A percentile compares a stretch with the other conserved stretches of the same genome.
These are phyloP conservation scores for Anthopleura xanthogrammica DNA, from an alignment of 92 coral and sea anemone genomes.

Conservation along the genomic window DNA sequence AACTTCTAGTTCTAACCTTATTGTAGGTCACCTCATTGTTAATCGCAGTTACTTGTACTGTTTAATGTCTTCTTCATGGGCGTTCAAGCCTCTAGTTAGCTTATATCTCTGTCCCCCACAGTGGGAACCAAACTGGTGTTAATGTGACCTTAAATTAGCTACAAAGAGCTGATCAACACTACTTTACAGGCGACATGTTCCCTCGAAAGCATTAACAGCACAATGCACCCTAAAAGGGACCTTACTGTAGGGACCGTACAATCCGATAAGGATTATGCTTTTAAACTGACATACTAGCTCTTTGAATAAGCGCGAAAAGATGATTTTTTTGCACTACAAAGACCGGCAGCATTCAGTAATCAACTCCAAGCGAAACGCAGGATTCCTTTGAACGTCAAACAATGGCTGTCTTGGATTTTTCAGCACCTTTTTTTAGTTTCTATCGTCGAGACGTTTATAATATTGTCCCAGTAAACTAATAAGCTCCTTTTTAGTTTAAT, in stretches of 20 bases:
- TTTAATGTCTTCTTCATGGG: slow-evolving; percentile 21
- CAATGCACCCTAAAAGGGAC: neutral
- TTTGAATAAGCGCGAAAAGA: neutral
- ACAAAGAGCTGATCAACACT: slow-evolving; percentile 21
- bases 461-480: neutral
- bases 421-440: neutral
- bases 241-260: too few relatives aligned
- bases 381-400: neutral
- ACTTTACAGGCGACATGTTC: neutral
- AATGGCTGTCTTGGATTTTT: slow-evolving; percentile 1
- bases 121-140: slow-evolving; percentile 20
- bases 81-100: slow-evolving; percentile 18
- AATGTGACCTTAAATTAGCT: slow-evolving; percentile 34
- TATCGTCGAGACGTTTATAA: slow-evolving; percentile 1
- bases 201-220: neutral
- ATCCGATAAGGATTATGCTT: neutral
- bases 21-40: slow-evolving; percentile 7
- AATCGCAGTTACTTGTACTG: slow-evolving; percentile 3
- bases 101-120: slow-evolving; percentile 13
- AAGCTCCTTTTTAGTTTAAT: neutral
- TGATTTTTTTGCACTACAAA: neutral
- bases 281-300: neutral
- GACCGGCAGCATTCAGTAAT: neutral
- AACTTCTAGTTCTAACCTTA: neutral
- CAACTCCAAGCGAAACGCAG: neutral